Conservation (phyloP, 1,140 invertebrate species). For the Lerema accius region DNA sequence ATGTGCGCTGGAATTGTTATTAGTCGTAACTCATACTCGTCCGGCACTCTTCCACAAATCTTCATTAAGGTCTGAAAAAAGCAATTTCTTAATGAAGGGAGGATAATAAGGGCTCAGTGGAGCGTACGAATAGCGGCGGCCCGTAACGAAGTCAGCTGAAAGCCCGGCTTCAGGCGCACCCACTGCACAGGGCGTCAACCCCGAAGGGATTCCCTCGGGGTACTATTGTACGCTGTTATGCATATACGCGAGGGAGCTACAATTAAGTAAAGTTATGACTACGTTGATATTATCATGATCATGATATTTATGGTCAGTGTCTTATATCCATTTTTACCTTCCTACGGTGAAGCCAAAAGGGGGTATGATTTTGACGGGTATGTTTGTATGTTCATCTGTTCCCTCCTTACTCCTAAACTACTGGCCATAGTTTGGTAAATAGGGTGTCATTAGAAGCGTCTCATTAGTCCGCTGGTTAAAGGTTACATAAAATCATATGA, state of each 20-base stretch:
- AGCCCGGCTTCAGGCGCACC: slow-evolving; percentile 63
- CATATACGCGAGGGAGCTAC: slow-evolving; percentile 9
- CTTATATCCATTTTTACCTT: too few relatives aligned
- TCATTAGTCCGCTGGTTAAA: too few relatives aligned
- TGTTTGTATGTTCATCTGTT: too few relatives aligned
- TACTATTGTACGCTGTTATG: slow-evolving; percentile 27
- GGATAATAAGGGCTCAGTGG: slow-evolving; percentile 18
- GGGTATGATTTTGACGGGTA: too few relatives aligned
- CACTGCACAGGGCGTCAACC: slow-evolving; percentile 65
- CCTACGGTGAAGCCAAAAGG: too few relatives aligned
- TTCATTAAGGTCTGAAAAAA: slow-evolving; percentile 6
- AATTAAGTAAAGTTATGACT: background rate
- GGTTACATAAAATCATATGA: too few relatives aligned
- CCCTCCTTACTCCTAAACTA: too few relatives aligned
- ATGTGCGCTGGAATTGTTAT: too few relatives aligned
- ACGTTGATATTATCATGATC: too few relatives aligned
- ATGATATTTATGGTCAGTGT: too few relatives aligned
- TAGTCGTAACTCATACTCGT: background rate
- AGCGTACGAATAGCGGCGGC: slow-evolving; percentile 43
- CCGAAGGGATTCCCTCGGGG: slow-evolving; percentile 32
- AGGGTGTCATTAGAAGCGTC: too few relatives aligned
- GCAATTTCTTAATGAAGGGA: slow-evolving; percentile 17
- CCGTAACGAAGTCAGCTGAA: slow-evolving; percentile 44
- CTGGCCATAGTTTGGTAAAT: too few relatives aligned
- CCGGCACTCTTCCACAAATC: slow-evolving; percentile 3